Evolutionary conservation across 2,797 vertebrate species (phyloP).

Genomic region (Orientallactaga sibirica): DNA sequence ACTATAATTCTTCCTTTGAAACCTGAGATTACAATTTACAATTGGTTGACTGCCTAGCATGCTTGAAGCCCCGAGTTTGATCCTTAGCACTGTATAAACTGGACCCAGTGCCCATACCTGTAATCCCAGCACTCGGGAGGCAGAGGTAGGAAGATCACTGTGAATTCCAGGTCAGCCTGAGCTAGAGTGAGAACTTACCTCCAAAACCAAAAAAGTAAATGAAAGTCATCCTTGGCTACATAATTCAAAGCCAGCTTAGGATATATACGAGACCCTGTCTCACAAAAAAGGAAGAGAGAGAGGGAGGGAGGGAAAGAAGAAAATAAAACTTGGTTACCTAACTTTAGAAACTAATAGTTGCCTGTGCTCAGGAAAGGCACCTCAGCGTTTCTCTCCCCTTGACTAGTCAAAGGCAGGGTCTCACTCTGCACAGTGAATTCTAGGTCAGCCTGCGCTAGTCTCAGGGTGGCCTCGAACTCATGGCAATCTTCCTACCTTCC

Average conservation of each 20-base stretch:
- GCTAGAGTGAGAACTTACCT: too few relatives aligned
- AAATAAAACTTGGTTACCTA: constrained; percentile 7
- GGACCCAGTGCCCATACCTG: not conserved
- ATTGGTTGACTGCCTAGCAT: not conserved
- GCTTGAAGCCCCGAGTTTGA: not conserved
- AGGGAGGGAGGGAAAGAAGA: too few relatives aligned
- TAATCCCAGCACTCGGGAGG: not conserved
- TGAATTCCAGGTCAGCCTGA: too few relatives aligned
- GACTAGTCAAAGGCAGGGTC: constrained; percentile 28
- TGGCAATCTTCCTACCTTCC: too few relatives aligned
- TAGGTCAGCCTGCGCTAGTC: too few relatives aligned
- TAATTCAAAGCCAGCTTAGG: not conserved
- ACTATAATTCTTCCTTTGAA: constrained; percentile 44
- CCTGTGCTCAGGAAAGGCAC: not conserved
- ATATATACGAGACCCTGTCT: not conserved
- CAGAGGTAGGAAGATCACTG: not conserved
- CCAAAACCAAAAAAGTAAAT: too few relatives aligned
- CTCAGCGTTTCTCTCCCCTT: constrained; percentile 14
- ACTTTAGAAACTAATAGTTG: not conserved
- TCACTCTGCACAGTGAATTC: too few relatives aligned
- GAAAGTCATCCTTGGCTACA: not conserved
- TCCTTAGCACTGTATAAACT: not conserved
- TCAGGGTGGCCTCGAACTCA: too few relatives aligned
- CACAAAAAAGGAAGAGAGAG: too few relatives aligned
- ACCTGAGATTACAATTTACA: not conserved